Conservation (phyloP, 2,797 vertebrate genomes). For the Sternotherus odoratus region DNA sequence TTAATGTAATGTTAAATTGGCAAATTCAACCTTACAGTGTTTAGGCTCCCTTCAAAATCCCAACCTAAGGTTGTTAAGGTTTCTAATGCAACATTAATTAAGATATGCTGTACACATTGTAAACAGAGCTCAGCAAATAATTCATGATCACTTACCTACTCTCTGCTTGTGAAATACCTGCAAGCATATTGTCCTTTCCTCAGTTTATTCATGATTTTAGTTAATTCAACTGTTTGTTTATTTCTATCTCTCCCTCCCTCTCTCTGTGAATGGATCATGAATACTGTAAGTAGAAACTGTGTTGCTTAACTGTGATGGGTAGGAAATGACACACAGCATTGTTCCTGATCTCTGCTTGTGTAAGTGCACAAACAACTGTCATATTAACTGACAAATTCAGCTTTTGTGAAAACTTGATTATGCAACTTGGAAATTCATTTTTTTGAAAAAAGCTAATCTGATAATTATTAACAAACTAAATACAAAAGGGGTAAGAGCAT, state of each 20-base stretch:
- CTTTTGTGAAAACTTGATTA: conserved; percentile 47
- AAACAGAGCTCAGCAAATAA: conserved; percentile 11
- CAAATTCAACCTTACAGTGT: background rate
- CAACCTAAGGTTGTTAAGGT: conserved; percentile 19
- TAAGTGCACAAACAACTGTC: conserved; percentile 16
- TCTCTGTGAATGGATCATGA: conserved; percentile 13
- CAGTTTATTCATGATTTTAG: conserved; percentile 52
- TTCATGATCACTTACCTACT: conserved; percentile 15
- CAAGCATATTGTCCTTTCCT: conserved; percentile 48
- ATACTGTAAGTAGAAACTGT: conserved; percentile 20
- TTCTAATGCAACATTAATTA: conserved; percentile 36
- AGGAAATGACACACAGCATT: background rate
- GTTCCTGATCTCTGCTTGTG: background rate
- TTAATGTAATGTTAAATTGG: background rate
- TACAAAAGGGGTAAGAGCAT: conserved; percentile 12
- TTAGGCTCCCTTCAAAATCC: background rate
- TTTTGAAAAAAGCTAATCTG: conserved; percentile 21
- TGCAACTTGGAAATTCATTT: conserved; percentile 37
- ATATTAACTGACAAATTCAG: conserved; percentile 34
- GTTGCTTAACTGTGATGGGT: background rate
- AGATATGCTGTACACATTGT: conserved; percentile 39
- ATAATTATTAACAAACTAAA: conserved; percentile 39
- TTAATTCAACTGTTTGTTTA: conserved; percentile 5
- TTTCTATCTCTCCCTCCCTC: background rate
- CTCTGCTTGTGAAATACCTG: conserved; percentile 37